phyloP scores from a whole-genome alignment of 1,140 invertebrate genomes.

The Drosophila suzukii region DNA sequence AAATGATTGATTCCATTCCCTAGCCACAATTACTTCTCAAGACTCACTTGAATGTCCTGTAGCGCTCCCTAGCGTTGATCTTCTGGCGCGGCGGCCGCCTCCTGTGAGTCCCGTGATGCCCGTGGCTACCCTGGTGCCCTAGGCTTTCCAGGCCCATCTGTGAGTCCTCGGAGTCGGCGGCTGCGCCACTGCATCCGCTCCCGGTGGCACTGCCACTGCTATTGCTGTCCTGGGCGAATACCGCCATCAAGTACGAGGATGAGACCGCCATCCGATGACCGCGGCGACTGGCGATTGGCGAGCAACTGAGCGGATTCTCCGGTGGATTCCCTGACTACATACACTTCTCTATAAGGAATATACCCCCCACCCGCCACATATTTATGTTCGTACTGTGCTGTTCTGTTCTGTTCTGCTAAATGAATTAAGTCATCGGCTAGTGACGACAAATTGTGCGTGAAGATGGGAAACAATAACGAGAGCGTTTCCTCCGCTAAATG shows the following conservation, averaged over 20 bases:
- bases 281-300: constrained; percentile 31
- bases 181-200: constrained; percentile 19
- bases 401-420: constrained; percentile 59
- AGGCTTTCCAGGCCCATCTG: neutral
- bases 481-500: constrained; percentile 15
- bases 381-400: neutral
- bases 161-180: constrained; percentile 59
- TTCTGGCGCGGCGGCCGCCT: constrained; percentile 85
- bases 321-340: neutral
- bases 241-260: constrained; percentile 28
- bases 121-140: neutral
- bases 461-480: constrained; percentile 44
- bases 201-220: constrained; percentile 27
- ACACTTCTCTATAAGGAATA: neutral
- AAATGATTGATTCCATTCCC: too few relatives aligned
- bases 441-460: constrained; percentile 84
- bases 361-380: neutral
- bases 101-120: neutral
- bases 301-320: constrained; percentile 43
- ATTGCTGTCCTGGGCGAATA: constrained; percentile 28
- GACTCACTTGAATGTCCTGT: constrained; percentile 89
- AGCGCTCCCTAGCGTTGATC: constrained; percentile 90
- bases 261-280: constrained; percentile 19
- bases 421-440: constrained; percentile 83
- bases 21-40: too few relatives aligned